Conservation (phyloP, 2,888 invertebrate species). For the Gibbula magus region DNA sequence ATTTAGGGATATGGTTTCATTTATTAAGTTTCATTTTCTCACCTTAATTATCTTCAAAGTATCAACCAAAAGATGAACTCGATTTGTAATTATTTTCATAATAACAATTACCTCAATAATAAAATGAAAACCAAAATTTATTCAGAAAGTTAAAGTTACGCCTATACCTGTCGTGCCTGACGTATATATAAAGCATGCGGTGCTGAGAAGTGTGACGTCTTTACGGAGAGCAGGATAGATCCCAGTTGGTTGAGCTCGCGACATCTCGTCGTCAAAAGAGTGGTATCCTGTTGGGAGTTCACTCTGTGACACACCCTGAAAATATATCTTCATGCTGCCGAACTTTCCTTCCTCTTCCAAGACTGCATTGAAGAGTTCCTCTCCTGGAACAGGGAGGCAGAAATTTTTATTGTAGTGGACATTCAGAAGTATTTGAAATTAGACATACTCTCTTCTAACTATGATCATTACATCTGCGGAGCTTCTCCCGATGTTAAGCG, state of each 20-base stretch:
- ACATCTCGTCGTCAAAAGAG: conserved; percentile 51
- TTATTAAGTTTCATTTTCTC: too few relatives aligned
- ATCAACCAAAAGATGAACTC: too few relatives aligned
- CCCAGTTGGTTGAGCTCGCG: conserved; percentile 38
- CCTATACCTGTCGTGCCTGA: conserved; percentile 78
- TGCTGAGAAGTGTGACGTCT: conserved; percentile 48
- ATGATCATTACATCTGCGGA: too few relatives aligned
- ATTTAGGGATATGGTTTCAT: too few relatives aligned
- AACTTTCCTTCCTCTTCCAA: conserved; percentile 53
- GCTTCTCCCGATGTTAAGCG: too few relatives aligned
- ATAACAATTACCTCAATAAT: too few relatives aligned
- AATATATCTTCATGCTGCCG: conserved; percentile 45
- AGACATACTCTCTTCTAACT: too few relatives aligned
- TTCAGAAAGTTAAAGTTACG: not conserved
- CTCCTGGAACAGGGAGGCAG: conserved; percentile 44
- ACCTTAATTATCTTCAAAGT: too few relatives aligned
- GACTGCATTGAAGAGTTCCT: conserved; percentile 53
- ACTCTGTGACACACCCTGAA: conserved; percentile 40
- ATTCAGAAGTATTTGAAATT: too few relatives aligned
- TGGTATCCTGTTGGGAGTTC: conserved; percentile 45
- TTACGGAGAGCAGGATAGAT: conserved; percentile 42
- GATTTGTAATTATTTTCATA: too few relatives aligned
- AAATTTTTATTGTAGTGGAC: too few relatives aligned
- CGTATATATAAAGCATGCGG: conserved; percentile 93
- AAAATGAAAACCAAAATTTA: too few relatives aligned